Base-by-base conservation (phyloP, 1,140 invertebrate species). In the Protaetia brevitarsis region DNA sequence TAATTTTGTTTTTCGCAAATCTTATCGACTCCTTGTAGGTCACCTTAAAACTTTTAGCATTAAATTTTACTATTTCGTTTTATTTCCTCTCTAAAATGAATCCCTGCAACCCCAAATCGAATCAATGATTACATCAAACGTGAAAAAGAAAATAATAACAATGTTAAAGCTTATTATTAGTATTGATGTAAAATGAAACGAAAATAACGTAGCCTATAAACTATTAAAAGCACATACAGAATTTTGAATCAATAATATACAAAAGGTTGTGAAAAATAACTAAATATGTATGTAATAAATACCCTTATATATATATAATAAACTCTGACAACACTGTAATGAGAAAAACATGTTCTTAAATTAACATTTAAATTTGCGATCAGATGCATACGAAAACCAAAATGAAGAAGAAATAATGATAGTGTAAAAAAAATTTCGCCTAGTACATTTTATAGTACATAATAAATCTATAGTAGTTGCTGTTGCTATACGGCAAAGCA, bases 401-500 rank as follows among this genome's bases (percentile, higher is more conserved):
- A 19, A 13, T 19, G 21, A 45, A 51, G 26, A 51, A 51, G 41
- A 23, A 51, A 19, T 51, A n/a, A n/a, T n/a, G n/a, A n/a, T n/a
- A 51, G 16, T 37, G 34, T 37, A 37, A 37, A 37, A 13, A 16
- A 51, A 41, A 19, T 21, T 51, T 23, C 41, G 41, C 41, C 41
- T 51, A 51, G 19, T 26, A 51, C 19, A 51, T 51, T 51, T 51
- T 23, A 51, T 51, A 51, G 41, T 51, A 51, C 41, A 19, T 51
- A 19, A 51, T 37, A 37, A 11, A 37, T 19, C n/a, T n/a, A n/a
- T 51, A 23, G 41, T 51, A 51, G 41, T 51, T 51, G 41, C 41
- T 21, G 41, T 51, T 51, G 41, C 41, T 51, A 51, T 23, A 51
- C 41, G 41, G 41, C 41, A 51, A 51, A 51, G 41, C 41, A 51